Base-by-base conservation (phyloP, 2,113 vertebrate genomes). In the Austrofundulus limnaeus region DNA sequence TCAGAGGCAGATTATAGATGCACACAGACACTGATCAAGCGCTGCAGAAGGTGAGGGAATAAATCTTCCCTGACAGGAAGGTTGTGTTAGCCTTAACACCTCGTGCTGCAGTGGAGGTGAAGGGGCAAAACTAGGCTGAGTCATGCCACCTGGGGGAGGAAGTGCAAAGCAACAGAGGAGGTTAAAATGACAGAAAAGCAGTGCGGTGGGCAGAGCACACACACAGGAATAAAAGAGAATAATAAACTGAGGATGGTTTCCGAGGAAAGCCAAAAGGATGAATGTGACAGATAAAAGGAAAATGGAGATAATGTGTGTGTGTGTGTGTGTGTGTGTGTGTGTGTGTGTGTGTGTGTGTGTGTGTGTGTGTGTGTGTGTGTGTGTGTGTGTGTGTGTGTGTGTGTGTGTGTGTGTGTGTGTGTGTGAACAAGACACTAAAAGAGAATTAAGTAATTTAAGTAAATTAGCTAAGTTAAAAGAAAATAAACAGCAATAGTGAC, bases 1-100 rank as follows among this genome's bases (percentile, higher is more conserved):
- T 78, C 70, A 67, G 20, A 72, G 65, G 57, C 78, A 82, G 69
- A 87, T 82, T 87, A 88, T 55, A 83, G 81, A 82, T 75, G 71
- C 69, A 63, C 66, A 51, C n/a, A 43, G 48, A 75, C 72, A 60
- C 42, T 68, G 73, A 85, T 84, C 71, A 72, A 80, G 70, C 70
- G 68, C 70, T 81, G 57, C 61, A 75, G 84, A 85, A 77, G 77
- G 86, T 80, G 72, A 75, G 39, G 51, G 70, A 80, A 85, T 83
- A 84, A 87, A 83, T 88, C 81, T 84, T 62, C 54, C 41, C 14
- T 66, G 82, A 82, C 82, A 70, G 72, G 58, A 66, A 81, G 78
- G 63, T 68, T 81, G 68, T 66, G 60, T 81, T 79, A 78, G 72
- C 82, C 78, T 85, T 80, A 70, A 52, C 47, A 73, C 74, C 72